Base-by-base conservation (phyloP, 1,140 invertebrate species). In the Idris sp. region DNA sequence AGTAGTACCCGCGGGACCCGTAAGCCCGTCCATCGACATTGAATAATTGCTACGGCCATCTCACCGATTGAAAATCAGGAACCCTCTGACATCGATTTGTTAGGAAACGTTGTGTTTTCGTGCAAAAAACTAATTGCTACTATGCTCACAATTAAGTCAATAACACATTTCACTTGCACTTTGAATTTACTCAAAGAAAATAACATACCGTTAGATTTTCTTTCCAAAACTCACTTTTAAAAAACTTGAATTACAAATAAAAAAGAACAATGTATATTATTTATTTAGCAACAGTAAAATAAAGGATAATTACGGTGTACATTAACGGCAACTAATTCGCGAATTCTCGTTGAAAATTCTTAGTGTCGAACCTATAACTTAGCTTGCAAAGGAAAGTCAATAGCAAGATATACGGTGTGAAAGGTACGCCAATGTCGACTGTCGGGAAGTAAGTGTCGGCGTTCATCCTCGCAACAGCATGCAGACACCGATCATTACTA, bases 11-110 rank as follows among this genome's bases (percentile, higher is more conserved):
- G 49, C 58, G 82, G 82, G 82, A 81, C 81, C 76, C 76, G 79
- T 83, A 82, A 80, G 64, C 82, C 79, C 77, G 73, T 78, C 81
- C 79, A 79, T 65, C 38, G 67, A 76, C 79, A 77, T 81, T 83
- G 81, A 83, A 83, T 83, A 83, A 83, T 83, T 83, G 81, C 81
- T 69, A 72, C 74, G 73, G 79, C 81, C 69, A 82, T 83, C 77
- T 79, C 74, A 81, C 77, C 80, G 81, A 83, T 83, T 83, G 82
- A 83, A 83, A 83, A 83, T 83, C 82, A 83, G 78, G 74, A 74
- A 81, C 64, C 46, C 53, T 69, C 46, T 54, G 25, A 49, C 58
- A 49, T 48, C 49, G 36, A 74, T 68, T 68, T 74, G 72, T 75
- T 31, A 41, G 6, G 25, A 41, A n/a, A 19, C 11, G 2, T 9